Evolutionary conservation across 2,113 vertebrate species (phyloP), one percentile per base, ranked within the genome.

Genomic region (Aramus guarauna): DNA sequence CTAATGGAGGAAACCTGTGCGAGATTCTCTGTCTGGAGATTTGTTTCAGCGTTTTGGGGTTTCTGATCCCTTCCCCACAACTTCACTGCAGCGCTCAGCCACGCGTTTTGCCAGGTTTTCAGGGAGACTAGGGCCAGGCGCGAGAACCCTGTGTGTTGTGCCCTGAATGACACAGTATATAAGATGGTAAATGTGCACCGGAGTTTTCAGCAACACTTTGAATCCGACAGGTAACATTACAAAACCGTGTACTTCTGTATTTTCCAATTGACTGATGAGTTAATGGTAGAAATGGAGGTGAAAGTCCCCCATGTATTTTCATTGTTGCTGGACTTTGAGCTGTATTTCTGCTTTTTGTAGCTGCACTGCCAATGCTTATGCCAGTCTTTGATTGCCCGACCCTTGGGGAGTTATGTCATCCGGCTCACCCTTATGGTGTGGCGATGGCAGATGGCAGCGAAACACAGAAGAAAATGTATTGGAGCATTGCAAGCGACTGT

Each of bases 371-470:
- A 24, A 2, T 32, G 63, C 77, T 73, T n/a, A 5, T 6, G 2
- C 55, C 16, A 9, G 4, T 19, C 41, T 41, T 9, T 53, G 76
- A 3, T 6, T 48, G 77, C 11, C 3, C 12, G 66, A 63, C 37
- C 66, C 95, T 10, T 67, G 80, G 93, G 87, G 91, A 78, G 45
- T 32, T 52, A 0, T 30, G 82, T 58, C 85, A 50, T 69, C 50
- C 50, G 4, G 23, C 26, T 90, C 58, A 17, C 55, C 87, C 92
- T 45, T 66, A 3, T 2, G 62, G 19, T 8, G 80, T 52, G 74
- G 52, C 1, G 5, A 9, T 94, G 88, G 94, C 94, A 94, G 96
- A 92, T 97, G 95, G 92, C 81, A 90, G 69, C 23, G 24, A 68
- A 36, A 63, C 6, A 1, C 36, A 2, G 15, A 29, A 41, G 72